Evolutionary conservation across 1,140 invertebrate species (phyloP).

Genomic region (Papilio glaucus): DNA sequence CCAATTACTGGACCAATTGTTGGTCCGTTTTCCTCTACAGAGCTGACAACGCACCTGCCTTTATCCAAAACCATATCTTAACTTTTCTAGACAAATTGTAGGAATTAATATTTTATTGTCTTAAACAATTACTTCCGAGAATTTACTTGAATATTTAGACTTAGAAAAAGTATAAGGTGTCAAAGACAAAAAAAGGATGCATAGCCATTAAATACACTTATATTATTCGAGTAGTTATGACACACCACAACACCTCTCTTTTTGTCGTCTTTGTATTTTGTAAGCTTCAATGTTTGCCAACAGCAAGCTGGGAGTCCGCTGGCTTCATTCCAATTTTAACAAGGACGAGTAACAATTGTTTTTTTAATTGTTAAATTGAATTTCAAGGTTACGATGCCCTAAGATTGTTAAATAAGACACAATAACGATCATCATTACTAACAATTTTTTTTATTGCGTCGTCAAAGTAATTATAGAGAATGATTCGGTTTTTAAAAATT

Average conservation of each 20-base stretch:
- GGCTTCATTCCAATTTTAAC: constrained; percentile 5
- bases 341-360: constrained; percentile 1
- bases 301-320: background rate
- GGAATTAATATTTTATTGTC: too few relatives aligned
- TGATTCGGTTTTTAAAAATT: too few relatives aligned
- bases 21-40: background rate
- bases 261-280: background rate
- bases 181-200: too few relatives aligned
- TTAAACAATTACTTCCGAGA: too few relatives aligned
- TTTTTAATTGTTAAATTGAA: background rate
- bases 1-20: constrained; percentile 2
- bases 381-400: constrained; percentile 8
- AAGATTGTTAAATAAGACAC: too few relatives aligned
- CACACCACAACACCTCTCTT: background rate
- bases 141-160: too few relatives aligned
- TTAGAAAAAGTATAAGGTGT: too few relatives aligned
- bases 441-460: too few relatives aligned
- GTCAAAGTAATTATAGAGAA: too few relatives aligned
- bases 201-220: background rate
- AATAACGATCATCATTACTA: too few relatives aligned
- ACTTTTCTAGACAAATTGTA: background rate
- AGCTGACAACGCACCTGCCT: background rate
- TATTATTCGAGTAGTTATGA: background rate
- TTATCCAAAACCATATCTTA: background rate
- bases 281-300: background rate